Conservation (phyloP, 2,113 vertebrate genomes). For the Hemibagrus wyckioides region DNA sequence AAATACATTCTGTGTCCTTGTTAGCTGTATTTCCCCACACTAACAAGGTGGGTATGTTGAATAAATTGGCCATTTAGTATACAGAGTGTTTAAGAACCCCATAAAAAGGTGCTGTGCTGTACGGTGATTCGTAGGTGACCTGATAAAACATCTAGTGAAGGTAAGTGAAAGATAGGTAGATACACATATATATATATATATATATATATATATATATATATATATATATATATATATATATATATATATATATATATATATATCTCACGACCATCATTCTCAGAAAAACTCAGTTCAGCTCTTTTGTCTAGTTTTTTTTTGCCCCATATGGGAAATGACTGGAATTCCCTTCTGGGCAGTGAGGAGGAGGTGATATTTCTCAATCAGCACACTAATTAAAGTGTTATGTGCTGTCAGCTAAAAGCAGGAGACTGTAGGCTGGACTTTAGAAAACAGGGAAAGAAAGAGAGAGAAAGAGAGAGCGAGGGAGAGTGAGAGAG, state of each 20-base stretch:
- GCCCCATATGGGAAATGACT: conserved; percentile 39
- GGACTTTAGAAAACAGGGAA: conserved; percentile 26
- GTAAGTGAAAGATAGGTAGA: background rate
- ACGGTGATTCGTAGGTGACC: background rate
- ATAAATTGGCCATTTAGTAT: background rate
- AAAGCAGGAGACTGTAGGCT: conserved; percentile 44
- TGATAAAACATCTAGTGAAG: background rate
- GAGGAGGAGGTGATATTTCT: conserved; percentile 45
- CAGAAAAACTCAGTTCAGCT: conserved; percentile 28
- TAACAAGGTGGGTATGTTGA: background rate
- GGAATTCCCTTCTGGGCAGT: conserved; percentile 38
- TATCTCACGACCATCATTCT: conserved; percentile 34
- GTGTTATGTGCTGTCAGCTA: conserved; percentile 53
- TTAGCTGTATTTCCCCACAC: background rate
- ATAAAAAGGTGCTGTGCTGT: background rate
- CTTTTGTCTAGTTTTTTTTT: conserved; percentile 41
- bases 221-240: too few species aligned
- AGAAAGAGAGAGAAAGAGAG: background rate
- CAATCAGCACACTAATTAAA: conserved; percentile 52
- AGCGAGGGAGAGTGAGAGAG: background rate
- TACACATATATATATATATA: background rate
- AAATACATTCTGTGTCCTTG: background rate
- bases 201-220: background rate
- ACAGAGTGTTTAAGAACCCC: background rate
- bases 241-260: too few species aligned